Percentiles rank a stretch among this genome's conserved stretches.
phyloP scores from a whole-genome alignment of 2,888 invertebrate genomes.

The Sinohyriopsis cumingii region DNA sequence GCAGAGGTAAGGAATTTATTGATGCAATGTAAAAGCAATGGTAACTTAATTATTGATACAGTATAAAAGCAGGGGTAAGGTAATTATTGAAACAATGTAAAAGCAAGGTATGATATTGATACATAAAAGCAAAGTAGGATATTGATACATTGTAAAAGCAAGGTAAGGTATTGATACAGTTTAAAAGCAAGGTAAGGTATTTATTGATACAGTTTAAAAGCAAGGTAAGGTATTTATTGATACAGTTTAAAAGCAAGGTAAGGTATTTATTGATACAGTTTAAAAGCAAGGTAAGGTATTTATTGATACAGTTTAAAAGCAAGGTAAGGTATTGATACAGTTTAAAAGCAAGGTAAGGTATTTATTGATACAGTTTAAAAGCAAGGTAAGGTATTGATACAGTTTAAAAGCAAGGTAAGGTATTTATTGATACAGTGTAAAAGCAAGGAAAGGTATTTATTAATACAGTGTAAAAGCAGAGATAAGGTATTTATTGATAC shows the following conservation, averaged over 20 bases:
- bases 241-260: conserved; percentile 1
- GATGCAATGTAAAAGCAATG: conserved; percentile 73
- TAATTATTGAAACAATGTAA: conserved; percentile 72
- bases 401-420: conserved; percentile 69
- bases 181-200: conserved; percentile 51
- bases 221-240: conserved; percentile 41
- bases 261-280: conserved; percentile 71
- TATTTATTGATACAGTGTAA: conserved; percentile 71
- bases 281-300: conserved; percentile 51
- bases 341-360: conserved; percentile 71
- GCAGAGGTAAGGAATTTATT: conserved; percentile 44
- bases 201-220: conserved; percentile 72
- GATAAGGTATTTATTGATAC: conserved; percentile 50
- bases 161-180: conserved; percentile 72
- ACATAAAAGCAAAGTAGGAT: conserved; percentile 2
- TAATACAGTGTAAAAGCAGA: conserved; percentile 72
- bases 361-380: conserved; percentile 73
- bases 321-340: conserved; percentile 72
- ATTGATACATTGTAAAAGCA: conserved; percentile 72
- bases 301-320: conserved; percentile 72
- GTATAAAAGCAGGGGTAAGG: conserved; percentile 65
- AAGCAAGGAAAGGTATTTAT: conserved; percentile 43
- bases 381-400: conserved; percentile 67
- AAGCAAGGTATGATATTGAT: conserved; percentile 33
- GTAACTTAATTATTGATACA: conserved; percentile 69